phyloP scores from a whole-genome alignment of 2,888 invertebrate genomes.

The Drosophila nr. perissopoda region DNA sequence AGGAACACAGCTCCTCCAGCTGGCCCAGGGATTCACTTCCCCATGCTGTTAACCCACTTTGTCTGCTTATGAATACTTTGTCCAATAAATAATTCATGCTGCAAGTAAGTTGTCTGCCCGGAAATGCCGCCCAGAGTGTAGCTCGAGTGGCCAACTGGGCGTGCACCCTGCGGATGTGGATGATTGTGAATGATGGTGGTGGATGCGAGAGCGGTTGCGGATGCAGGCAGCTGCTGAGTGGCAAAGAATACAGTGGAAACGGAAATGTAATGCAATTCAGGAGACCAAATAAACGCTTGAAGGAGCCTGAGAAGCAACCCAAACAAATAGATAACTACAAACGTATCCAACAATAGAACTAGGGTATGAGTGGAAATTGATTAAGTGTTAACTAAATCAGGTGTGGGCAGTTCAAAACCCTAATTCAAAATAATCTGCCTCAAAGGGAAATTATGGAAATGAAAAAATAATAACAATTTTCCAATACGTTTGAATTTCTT shows the following conservation, averaged over 20 bases:
- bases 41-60: constrained; percentile 23
- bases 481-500: not conserved
- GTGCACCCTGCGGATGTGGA: constrained; percentile 33
- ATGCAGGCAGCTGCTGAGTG: constrained; percentile 37
- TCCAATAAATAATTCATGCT: constrained; percentile 77
- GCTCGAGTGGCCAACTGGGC: constrained; percentile 38
- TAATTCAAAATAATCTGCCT: constrained; percentile 9
- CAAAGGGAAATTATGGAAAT: not conserved
- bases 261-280: constrained; percentile 72
- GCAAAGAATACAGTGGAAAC: constrained; percentile 8
- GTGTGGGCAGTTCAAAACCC: constrained; percentile 9
- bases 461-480: not conserved
- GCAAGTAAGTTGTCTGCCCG: constrained; percentile 63
- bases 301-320: constrained; percentile 32
- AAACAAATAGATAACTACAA: constrained; percentile 28
- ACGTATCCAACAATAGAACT: constrained; percentile 13
- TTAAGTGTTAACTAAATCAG: constrained; percentile 2
- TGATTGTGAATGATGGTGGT: constrained; percentile 51
- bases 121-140: constrained; percentile 61
- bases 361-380: constrained; percentile 4
- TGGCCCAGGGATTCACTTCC: not conserved
- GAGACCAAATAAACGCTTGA: constrained; percentile 65
- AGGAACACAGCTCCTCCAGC: constrained; percentile 10
- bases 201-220: constrained; percentile 43
- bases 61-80: constrained; percentile 70